phyloP scores from a whole-genome alignment of 1,140 invertebrate genomes.

The Luehdorfia chinensis region DNA sequence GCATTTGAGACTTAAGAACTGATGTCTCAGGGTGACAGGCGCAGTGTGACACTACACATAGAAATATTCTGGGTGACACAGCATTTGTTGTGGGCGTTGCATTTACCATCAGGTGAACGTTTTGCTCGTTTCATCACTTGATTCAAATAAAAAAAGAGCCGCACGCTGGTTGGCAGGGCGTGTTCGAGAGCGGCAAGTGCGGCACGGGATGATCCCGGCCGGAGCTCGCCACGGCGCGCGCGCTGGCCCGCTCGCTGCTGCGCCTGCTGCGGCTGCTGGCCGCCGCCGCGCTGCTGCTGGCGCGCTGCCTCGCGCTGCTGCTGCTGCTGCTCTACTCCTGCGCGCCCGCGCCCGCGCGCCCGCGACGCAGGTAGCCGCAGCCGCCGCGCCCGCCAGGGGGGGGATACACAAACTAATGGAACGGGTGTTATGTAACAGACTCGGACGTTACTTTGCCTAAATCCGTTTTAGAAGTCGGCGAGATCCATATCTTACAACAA shows the following conservation, averaged over 20 bases:
- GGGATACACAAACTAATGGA: not conserved
- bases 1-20: too few species aligned
- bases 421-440: not conserved
- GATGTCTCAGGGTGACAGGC: too few species aligned
- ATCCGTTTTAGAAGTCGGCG: too few species aligned
- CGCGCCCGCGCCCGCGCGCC: slow-evolving; percentile 26
- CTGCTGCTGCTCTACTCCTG: slow-evolving; percentile 34
- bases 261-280: slow-evolving; percentile 34
- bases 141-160: too few species aligned
- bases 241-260: slow-evolving; percentile 32
- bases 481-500: too few species aligned
- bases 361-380: slow-evolving; percentile 25
- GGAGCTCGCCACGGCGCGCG: slow-evolving; percentile 49
- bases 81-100: too few species aligned
- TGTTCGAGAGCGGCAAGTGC: slow-evolving; percentile 91
- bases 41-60: too few species aligned
- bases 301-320: slow-evolving; percentile 27
- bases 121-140: too few species aligned
- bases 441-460: too few species aligned
- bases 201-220: slow-evolving; percentile 81
- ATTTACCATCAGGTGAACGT: too few species aligned
- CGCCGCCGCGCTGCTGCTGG: slow-evolving; percentile 28
- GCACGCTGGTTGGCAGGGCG: slow-evolving; percentile 81
- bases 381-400: slow-evolving; percentile 25
- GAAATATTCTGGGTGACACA: too few species aligned